Conservation (phyloP, 2,113 vertebrate genomes). For the Hipposideros armiger region DNA sequence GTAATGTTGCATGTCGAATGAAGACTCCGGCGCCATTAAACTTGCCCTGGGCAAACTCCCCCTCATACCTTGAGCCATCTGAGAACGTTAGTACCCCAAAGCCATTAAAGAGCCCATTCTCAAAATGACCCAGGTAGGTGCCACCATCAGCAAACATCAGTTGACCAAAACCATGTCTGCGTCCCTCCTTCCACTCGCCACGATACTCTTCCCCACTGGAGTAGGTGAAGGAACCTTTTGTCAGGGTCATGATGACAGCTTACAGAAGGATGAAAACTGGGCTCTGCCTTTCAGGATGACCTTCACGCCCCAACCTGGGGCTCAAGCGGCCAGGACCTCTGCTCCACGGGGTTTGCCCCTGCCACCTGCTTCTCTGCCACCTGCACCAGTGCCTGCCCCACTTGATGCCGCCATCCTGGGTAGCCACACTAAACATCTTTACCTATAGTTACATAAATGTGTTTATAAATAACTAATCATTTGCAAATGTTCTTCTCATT, state of each 20-base stretch:
- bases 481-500: neutral
- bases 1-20: conserved; percentile 95
- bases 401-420: conserved; percentile 68
- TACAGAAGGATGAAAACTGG: conserved; percentile 63
- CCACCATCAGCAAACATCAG: conserved; percentile 96
- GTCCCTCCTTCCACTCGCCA: conserved; percentile 99
- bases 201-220: conserved; percentile 98
- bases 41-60: conserved; percentile 97
- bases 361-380: neutral
- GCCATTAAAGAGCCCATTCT: conserved; percentile 98
- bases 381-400: neutral
- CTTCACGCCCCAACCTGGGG: neutral
- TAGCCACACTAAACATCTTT: conserved; percentile 4
- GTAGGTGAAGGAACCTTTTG: conserved; percentile 98
- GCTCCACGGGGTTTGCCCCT: neutral
- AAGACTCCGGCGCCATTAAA: conserved; percentile 97
- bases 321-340: neutral
- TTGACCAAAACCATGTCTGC: conserved; percentile 96
- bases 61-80: conserved; percentile 98
- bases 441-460: neutral
- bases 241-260: conserved; percentile 94
- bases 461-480: neutral
- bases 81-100: conserved; percentile 95
- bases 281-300: conserved; percentile 37
- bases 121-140: conserved; percentile 96